phyloP scores from a whole-genome alignment of 2,113 vertebrate species.

The Corythaeola cristata region DNA sequence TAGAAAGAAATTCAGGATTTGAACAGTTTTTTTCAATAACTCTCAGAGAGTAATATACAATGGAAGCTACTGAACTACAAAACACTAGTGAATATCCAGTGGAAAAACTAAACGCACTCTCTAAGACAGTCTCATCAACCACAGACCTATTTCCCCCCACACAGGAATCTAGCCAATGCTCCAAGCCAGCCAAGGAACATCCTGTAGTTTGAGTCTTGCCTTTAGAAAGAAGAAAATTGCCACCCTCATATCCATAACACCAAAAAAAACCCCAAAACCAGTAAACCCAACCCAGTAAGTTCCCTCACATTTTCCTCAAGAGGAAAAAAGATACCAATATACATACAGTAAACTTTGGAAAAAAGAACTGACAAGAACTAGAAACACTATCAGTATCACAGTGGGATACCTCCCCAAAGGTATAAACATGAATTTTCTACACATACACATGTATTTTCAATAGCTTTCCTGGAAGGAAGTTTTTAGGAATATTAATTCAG shows the following conservation, averaged over 20 bases:
- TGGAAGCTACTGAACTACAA: neutral
- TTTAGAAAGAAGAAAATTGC: neutral
- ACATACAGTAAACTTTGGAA: neutral
- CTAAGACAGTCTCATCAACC: neutral
- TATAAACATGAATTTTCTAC: neutral
- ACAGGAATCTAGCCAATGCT: neutral
- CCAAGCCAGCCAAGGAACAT: neutral
- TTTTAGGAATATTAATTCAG: neutral
- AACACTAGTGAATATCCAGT: neutral
- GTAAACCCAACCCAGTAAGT: neutral
- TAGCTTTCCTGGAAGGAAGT: conserved; percentile 3
- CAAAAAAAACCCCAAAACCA: neutral
- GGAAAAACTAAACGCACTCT: neutral
- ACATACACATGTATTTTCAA: neutral
- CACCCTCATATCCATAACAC: neutral
- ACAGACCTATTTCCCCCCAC: neutral
- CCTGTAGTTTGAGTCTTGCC: neutral
- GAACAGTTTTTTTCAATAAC: neutral
- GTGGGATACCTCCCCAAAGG: neutral
- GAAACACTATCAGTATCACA: neutral
- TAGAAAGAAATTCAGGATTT: neutral
- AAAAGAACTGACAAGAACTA: neutral
- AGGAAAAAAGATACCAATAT: neutral
- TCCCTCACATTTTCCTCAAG: neutral
- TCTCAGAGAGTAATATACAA: neutral